Evolutionary conservation across 2,888 invertebrate species (phyloP), one percentile per base, ranked within the genome.

Genomic region (Hedya salicella): DNA sequence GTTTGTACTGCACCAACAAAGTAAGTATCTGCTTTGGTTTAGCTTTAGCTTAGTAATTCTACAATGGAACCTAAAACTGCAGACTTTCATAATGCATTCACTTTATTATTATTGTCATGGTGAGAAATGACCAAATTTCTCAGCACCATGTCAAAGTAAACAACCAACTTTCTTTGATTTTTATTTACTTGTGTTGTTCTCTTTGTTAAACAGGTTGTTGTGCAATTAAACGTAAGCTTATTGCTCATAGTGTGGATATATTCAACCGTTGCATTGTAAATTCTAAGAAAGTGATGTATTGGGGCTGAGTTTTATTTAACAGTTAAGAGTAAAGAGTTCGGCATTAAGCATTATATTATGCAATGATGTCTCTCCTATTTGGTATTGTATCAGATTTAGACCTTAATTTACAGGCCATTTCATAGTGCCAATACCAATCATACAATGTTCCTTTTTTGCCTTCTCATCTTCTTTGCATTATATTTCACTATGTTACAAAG

Each of bases 1-100:
- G 95, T 94, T 95, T 98, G 93, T 98, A 98, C 93, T 96, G 97
- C 93, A 95, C 95, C 85, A 96, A 95, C 91, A 95, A 95, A 93
- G 96, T 96, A 89, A 94, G 95, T 94, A 19, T 64, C 6, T 9
- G 16, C n/a, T 32, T 57, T 44, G 1, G 2, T 36, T 46, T 32
- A n/a, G n/a, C 30, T 8, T 17, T 8, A 14, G 9, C 9, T 48
- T 21, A 13, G 46, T 46, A 13, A 9, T 21, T 13, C 5, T 13
- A 8, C 6, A 32, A 25, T 25, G 25, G 25, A 6, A 9, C 9
- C 44, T 9, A 17, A 46, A 46, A 46, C 17, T 16, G 9, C 19
- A 17, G 44, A 9, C 44, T 19, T 6, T 6, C 25, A 25, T 25
- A 25, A 25, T 6, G 6, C n/a, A n/a, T n/a, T n/a, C n/a, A n/a